These are phyloP conservation scores for Zophobas atratus DNA, from an alignment of 1,140 invertebrate genomes.

Conservation along the genomic window DNA sequence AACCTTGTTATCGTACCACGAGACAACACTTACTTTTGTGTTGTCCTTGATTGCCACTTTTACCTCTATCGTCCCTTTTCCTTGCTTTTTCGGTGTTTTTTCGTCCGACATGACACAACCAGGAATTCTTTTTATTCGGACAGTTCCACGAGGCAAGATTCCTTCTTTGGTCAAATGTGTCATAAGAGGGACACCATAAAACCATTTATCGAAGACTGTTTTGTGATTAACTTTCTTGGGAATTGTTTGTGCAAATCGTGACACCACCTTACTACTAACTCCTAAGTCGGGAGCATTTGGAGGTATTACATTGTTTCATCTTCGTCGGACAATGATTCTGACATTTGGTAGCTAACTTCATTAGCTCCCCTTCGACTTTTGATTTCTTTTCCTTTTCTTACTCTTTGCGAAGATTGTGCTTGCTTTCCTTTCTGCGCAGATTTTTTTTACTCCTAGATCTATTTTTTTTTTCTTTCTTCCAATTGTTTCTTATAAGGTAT, in stretches of 20 bases:
- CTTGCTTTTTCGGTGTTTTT: conserved; percentile 64
- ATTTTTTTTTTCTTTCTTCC: no score
- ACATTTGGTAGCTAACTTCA: no score
- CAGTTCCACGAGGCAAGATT: conserved; percentile 66
- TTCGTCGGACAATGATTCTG: no score
- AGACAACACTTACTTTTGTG: conserved; percentile 60
- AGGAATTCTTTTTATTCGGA: conserved; percentile 50
- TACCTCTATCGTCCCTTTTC: conserved; percentile 53
- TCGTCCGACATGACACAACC: conserved; percentile 59
- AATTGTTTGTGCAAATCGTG: conserved; percentile 61
- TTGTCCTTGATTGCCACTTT: conserved; percentile 58
- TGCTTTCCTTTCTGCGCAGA: no score
- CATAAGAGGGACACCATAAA: conserved; percentile 62
- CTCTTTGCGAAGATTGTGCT: no score
- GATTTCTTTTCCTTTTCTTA: no score
- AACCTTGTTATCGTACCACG: conserved; percentile 60
- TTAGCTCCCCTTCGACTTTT: no score
- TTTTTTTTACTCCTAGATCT: no score
- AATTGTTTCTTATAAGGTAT: no score
- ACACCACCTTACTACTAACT: conserved; percentile 63
- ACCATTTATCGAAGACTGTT: conserved; percentile 66
- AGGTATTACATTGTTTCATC: no score
- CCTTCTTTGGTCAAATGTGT: conserved; percentile 64
- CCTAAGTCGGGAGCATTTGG: conserved; percentile 29
- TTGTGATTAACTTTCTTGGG: conserved; percentile 63